A percentile compares a stretch with the other conserved stretches of the same genome.
phyloP scores from a whole-genome alignment of 2,113 vertebrate genomes.

The Boulengeromyrus knoepffleri region DNA sequence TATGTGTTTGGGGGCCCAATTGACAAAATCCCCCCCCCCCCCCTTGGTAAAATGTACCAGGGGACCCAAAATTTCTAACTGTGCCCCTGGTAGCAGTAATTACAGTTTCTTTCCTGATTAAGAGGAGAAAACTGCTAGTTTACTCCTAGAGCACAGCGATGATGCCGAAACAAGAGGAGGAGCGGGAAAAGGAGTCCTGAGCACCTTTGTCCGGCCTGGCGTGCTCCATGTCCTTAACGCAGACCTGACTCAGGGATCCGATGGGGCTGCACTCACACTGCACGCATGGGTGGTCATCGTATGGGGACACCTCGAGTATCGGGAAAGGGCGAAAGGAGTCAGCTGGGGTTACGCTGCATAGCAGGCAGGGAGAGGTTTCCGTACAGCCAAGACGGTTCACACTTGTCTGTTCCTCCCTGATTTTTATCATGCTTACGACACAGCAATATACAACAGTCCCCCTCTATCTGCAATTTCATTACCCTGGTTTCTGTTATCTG shows the following conservation, averaged over 20 bases:
- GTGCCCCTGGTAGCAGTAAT: background rate
- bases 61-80: background rate
- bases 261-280: constrained; percentile 69
- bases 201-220: constrained; percentile 47
- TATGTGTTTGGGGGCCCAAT: background rate
- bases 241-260: constrained; percentile 68
- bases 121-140: background rate
- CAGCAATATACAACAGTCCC: background rate
- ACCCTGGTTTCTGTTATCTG: background rate
- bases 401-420: background rate
- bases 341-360: background rate
- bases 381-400: background rate
- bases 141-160: background rate
- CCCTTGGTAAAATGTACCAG: background rate
- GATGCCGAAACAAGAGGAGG: background rate
- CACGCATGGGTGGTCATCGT: constrained; percentile 68
- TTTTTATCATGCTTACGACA: background rate
- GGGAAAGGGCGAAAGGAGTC: constrained; percentile 5
- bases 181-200: background rate
- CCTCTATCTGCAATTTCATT: background rate
- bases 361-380: background rate
- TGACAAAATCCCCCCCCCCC: no score
- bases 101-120: background rate
- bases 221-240: constrained; percentile 67
- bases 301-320: constrained; percentile 73